phyloP scores from a whole-genome alignment of 2,888 invertebrate species.

The Dimorphilus gyrociliatus region DNA sequence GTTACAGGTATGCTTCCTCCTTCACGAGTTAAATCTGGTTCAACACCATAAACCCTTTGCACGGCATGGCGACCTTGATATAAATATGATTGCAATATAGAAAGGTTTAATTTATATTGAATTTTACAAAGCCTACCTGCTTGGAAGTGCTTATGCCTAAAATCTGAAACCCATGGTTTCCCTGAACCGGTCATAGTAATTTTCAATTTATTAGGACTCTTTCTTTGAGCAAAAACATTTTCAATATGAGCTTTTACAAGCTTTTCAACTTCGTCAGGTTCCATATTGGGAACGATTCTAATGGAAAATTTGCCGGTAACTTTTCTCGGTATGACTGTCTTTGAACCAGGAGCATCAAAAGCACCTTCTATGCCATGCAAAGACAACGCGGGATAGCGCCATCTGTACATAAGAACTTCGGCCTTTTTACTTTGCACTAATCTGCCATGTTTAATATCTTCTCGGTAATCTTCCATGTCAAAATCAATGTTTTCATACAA shows the following conservation, averaged over 20 bases:
- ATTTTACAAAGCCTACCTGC: too few relatives aligned
- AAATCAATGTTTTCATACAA: conserved; percentile 71
- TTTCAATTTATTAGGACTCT: conserved; percentile 69
- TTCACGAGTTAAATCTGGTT: conserved; percentile 86
- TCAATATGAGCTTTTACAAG: conserved; percentile 61
- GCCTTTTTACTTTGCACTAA: conserved; percentile 63
- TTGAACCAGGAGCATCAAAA: conserved; percentile 76
- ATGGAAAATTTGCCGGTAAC: conserved; percentile 94
- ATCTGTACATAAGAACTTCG: conserved; percentile 75
- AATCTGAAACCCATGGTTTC: conserved; percentile 80
- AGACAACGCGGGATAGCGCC: conserved; percentile 83
- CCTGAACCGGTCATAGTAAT: conserved; percentile 52
- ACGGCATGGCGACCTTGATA: too few relatives aligned
- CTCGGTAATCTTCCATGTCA: conserved; percentile 56
- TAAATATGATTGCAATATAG: conserved; percentile 2
- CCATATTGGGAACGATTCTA: conserved; percentile 84
- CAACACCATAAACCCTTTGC: conserved; percentile 75
- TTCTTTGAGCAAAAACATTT: conserved; percentile 56
- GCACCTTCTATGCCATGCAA: conserved; percentile 86
- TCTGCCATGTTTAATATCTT: conserved; percentile 48
- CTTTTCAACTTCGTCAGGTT: conserved; percentile 61
- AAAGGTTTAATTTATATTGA: too few relatives aligned
- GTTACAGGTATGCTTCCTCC: conserved; percentile 96
- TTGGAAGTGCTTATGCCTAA: conserved; percentile 73
- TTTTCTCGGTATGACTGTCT: conserved; percentile 62